Evolutionary conservation across 2,888 invertebrate genomes (phyloP), one percentile per base, ranked within the genome.

Genomic region (Drosophila austrosaltans): DNA sequence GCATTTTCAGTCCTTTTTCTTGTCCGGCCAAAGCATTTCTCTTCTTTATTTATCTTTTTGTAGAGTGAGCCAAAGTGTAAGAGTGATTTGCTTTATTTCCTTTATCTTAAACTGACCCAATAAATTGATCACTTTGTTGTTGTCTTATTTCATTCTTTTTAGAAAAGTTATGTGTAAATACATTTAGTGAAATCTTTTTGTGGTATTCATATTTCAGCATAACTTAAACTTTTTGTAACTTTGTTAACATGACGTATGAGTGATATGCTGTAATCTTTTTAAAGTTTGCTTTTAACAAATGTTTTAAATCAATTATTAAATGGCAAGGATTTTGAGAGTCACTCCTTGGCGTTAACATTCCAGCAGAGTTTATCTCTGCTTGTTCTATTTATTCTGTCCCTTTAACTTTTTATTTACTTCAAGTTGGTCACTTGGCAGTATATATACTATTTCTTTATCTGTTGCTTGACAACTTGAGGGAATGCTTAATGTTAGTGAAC

Each of bases 1-100:
- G 40, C 53, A 53, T 40, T 60, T 60, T 36, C 48, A 63, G 60
- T 48, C 36, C 56, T 40, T 59, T 69, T 44, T 25, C 53, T 58
- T 25, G 40, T 32, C 68, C 25, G 16, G 32, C 48, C 8, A 28
- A 7, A 32, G 5, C 10, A 5, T 32, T 25, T 48, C 57, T 22
- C 39, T 12, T 22, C 4, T 39, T 39, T 12, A 12, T 10, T 16
- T 10, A 7, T 2, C 32, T 32, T 10, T 48, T 36, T 20, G 56
- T 39, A 22, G 22, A 57, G 1, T 57, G 36, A 39, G 39, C 36
- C 16, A 10, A 2, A 20, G 57, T 22, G 2, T 57, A 39, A 22
- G 22, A 4, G 32, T 12, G 20, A 12, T 12, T 56, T 56, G 2
- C 56, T 36, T 36, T 36, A 8, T 4, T 16, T 36, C 8, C 36